Base-by-base conservation (phyloP, 2,113 vertebrate genomes). In the Brachypteracias leptosomus region DNA sequence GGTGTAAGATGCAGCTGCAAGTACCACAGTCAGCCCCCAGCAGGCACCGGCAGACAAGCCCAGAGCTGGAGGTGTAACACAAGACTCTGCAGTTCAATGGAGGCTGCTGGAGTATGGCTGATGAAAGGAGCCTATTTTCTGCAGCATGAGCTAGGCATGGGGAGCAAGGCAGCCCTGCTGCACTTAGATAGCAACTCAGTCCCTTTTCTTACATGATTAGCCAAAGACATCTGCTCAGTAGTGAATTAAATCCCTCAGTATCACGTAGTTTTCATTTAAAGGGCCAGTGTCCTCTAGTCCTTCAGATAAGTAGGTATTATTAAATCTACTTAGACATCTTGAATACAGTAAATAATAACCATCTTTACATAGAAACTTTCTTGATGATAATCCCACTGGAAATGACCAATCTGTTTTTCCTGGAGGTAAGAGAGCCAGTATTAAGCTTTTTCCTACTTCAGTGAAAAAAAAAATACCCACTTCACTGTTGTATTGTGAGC, bases 21-120 rank as follows among this genome's bases (percentile, higher is more conserved):
- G 36, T 44, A 49, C 31, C 11, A 16, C 28, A 12, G 17, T 3
- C 20, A 31, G 10, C 13, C 13, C 36, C 18, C 38, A 65, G 29
- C 15, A 91, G 57, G 38, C 17, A 25, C 38, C 19, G 38, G 29
- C 33, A 74, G 44, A 65, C 24, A 36, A 88, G 57, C 49, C 46
- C 10, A 62, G 65, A 38, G 22, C 6, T 1, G 1, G 65, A 66
- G 55, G 7, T 21, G 29, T 9, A 65, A 6, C 0, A 0, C 0
- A 0, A 62, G 33, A 46, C 51, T 55, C 31, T 58, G 0, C 51
- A 58, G 12, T 49, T 85, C 49, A 36, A 6, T 0, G 0, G 65
- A 71, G 61, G 38, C 46, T 70, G 21, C 7, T 0, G 1, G n/a
- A 62, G 36, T 10, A 17, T 1, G 2, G 10, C 26, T 75, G 40